phyloP scores from a whole-genome alignment of 2,113 vertebrate species.

The Eulacestoma nigropectus region DNA sequence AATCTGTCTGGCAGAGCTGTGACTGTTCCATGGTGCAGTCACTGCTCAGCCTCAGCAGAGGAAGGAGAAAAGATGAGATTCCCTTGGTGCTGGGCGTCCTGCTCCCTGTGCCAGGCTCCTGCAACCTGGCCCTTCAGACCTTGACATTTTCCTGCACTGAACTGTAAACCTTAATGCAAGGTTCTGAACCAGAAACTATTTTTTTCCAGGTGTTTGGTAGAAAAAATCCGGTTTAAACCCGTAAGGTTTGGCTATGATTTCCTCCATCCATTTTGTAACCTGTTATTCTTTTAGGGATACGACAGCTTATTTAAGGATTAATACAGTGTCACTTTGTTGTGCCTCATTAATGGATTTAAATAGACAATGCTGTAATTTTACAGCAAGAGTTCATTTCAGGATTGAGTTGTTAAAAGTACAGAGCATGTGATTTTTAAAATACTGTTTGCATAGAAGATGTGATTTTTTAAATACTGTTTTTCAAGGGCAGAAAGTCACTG shows the following conservation, averaged over 20 bases:
- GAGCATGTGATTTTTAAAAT: neutral
- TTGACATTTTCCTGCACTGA: neutral
- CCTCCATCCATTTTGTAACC: neutral
- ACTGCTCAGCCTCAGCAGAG: neutral
- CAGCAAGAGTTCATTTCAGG: neutral
- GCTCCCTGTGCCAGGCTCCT: neutral
- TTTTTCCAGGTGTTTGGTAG: neutral
- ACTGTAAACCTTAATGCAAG: neutral
- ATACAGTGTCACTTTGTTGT: neutral
- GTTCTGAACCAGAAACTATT: neutral
- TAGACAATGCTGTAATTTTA: neutral
- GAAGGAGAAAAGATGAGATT: neutral
- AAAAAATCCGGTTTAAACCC: neutral
- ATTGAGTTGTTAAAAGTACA: neutral
- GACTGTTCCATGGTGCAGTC: neutral
- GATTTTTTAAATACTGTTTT: neutral
- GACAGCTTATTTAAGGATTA: neutral
- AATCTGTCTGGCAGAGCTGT: neutral
- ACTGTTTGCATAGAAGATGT: neutral
- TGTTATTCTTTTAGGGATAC: neutral
- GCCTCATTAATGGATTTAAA: neutral
- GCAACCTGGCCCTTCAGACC: neutral
- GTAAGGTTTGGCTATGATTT: neutral
- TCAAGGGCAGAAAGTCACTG: neutral
- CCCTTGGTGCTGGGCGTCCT: neutral